These are phyloP conservation scores for Apamea crenata DNA, from an alignment of 2,888 invertebrate genomes.

Conservation along the genomic window DNA sequence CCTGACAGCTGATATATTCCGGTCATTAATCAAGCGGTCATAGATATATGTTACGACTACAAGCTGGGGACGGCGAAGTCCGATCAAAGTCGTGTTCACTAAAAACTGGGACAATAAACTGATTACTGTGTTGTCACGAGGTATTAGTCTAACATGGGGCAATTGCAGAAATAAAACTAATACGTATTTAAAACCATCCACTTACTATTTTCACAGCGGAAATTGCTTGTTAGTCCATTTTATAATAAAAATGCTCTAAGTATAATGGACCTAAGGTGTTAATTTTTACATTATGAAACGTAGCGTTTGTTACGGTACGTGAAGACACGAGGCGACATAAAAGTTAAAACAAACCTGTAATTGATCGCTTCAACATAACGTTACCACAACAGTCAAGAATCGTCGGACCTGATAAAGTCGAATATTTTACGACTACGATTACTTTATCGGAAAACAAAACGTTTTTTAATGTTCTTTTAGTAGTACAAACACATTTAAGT, in stretches of 20 bases:
- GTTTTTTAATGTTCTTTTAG: conserved; percentile 60
- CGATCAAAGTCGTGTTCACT: conserved; percentile 69
- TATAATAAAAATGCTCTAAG: conserved; percentile 27
- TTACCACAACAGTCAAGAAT: conserved; percentile 57
- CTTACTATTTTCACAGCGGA: conserved; percentile 26
- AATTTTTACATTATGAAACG: conserved; percentile 51
- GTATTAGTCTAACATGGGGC: conserved; percentile 15
- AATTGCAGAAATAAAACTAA: conserved; percentile 26
- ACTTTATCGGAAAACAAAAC: conserved; percentile 60
- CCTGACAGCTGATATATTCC: conserved; percentile 89
- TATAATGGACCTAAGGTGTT: conserved; percentile 30
- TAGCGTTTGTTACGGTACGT: conserved; percentile 50
- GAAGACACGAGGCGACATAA: conserved; percentile 55
- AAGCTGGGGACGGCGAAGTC: conserved; percentile 72
- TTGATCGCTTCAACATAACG: conserved; percentile 64
- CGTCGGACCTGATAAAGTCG: conserved; percentile 53
- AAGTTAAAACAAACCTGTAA: conserved; percentile 67
- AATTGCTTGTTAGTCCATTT: conserved; percentile 18
- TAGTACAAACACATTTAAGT: conserved; percentile 46
- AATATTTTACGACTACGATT: conserved; percentile 55
- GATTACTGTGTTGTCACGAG: conserved; percentile 49
- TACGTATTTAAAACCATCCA: conserved; percentile 22
- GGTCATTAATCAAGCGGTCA: conserved; percentile 87
- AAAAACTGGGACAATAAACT: conserved; percentile 67
- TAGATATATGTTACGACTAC: conserved; percentile 81